Evolutionary conservation across 2,797 vertebrate genomes (phyloP).

Genomic region (Masticophis lateralis): DNA sequence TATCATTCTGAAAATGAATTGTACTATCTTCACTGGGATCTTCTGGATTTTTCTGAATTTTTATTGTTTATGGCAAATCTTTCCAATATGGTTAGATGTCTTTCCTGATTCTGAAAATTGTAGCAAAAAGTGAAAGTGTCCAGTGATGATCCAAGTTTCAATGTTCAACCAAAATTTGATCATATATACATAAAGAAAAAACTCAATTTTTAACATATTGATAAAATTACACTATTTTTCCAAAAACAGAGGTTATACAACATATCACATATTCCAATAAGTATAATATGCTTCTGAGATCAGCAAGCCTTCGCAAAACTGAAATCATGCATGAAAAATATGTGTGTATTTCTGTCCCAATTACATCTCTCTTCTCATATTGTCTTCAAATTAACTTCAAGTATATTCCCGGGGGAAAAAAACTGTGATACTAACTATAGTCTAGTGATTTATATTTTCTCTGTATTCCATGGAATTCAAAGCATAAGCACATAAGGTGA

Average conservation of each 20-base stretch:
- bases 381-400: background rate
- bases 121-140: background rate
- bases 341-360: background rate
- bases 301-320: background rate
- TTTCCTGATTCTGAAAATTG: background rate
- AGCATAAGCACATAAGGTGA: background rate
- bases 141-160: background rate
- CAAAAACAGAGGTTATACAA: background rate
- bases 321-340: background rate
- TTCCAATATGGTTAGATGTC: background rate
- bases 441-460: background rate
- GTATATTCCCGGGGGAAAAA: fast-evolving
- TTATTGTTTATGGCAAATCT: background rate
- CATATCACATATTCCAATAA: background rate
- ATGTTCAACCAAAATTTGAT: background rate
- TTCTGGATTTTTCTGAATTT: background rate
- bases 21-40: slow-evolving; percentile 7
- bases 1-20: background rate
- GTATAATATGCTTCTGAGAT: background rate
- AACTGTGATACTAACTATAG: background rate
- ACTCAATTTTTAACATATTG: background rate
- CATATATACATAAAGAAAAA: background rate
- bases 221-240: background rate
- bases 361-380: background rate
- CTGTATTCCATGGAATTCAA: background rate